Conservation (phyloP, 2,888 invertebrate genomes). For the Drosophila meridiana region DNA sequence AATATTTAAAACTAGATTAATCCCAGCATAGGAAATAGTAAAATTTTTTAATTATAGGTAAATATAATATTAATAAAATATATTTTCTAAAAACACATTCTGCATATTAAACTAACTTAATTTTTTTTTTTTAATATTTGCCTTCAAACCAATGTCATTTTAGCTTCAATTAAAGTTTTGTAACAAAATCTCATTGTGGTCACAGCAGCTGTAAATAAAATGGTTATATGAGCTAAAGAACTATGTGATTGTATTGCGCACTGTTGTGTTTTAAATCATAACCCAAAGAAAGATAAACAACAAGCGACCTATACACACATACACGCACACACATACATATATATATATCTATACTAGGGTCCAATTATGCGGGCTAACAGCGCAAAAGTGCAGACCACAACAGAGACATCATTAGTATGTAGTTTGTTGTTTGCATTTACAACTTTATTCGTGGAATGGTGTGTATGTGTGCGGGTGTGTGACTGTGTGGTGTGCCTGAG, state of each 20-base stretch:
- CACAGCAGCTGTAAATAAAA: conserved; percentile 17
- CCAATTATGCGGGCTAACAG: conserved; percentile 55
- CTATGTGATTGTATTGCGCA: neutral
- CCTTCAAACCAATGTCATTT: neutral
- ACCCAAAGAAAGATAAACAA: conserved; percentile 41
- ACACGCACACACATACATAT: neutral
- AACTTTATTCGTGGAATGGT: conserved; percentile 19
- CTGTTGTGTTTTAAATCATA: conserved; percentile 35
- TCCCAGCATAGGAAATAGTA: neutral
- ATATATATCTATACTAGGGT: conserved; percentile 7
- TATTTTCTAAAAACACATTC: too few relatives aligned
- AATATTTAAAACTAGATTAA: neutral
- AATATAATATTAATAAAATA: too few relatives aligned
- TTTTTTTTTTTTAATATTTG: neutral
- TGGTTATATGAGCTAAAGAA: conserved; percentile 6
- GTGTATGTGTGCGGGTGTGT: neutral
- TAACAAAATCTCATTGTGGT: conserved; percentile 11
- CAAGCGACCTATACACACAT: neutral
- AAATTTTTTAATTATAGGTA: too few relatives aligned
- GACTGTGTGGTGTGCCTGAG: neutral
- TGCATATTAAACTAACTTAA: neutral
- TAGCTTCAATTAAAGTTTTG: neutral
- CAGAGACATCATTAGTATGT: conserved; percentile 64
- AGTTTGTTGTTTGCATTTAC: conserved; percentile 56
- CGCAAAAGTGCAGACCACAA: conserved; percentile 55